phyloP scores from a whole-genome alignment of 2,113 vertebrate species.

The Ptilorrhoa leucosticta region DNA sequence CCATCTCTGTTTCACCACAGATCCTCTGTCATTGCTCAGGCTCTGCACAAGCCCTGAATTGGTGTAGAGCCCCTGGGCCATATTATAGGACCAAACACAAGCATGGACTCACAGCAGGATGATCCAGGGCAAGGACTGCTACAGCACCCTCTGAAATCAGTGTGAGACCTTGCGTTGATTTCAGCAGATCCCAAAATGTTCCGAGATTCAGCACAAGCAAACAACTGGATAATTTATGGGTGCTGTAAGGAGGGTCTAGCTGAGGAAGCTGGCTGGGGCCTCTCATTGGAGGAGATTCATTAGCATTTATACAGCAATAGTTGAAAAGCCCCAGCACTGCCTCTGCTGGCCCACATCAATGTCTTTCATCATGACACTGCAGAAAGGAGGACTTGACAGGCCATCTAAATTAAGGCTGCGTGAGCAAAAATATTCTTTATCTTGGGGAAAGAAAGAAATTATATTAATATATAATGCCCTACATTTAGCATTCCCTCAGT shows the following conservation, averaged over 20 bases:
- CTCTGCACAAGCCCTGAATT: background rate
- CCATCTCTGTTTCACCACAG: background rate
- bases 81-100: background rate
- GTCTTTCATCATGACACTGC: slow-evolving; percentile 30
- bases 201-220: background rate
- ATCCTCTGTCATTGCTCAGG: background rate
- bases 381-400: background rate
- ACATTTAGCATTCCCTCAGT: slow-evolving; percentile 57
- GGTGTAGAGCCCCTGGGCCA: rapidly evolving
- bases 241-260: background rate
- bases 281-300: background rate
- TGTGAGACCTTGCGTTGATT: background rate
- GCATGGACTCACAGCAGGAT: rapidly evolving
- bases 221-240: background rate
- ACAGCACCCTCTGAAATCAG: background rate
- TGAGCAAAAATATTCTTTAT: slow-evolving; percentile 23
- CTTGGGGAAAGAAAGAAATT: slow-evolving; percentile 30
- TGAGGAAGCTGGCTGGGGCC: background rate
- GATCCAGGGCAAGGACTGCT: background rate
- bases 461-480: slow-evolving; percentile 31
- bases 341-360: background rate
- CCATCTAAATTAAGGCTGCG: background rate
- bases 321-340: background rate
- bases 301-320: background rate
- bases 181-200: background rate